Base-by-base conservation (phyloP, 92 coral and sea anemone genomes). In the Zoanthus sociatus region DNA sequence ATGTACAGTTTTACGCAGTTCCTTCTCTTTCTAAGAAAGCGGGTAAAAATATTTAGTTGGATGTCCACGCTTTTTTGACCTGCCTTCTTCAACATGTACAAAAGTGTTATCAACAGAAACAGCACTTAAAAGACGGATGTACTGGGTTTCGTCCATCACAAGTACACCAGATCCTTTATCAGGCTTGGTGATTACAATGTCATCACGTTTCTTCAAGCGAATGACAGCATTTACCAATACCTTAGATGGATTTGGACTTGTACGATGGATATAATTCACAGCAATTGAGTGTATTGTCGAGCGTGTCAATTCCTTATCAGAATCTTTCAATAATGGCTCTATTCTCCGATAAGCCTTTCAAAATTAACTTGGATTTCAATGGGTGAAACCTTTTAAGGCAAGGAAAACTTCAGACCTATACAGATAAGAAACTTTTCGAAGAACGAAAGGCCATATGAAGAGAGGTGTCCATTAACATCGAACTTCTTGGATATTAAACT, bases 221-320 rank as follows among this genome's bases (percentile, higher is more conserved):
- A 56, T 76, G 26, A 75, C 46, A 31, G 89, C 77, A 58, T 77
- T 79, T 47, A 77, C 70, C 66, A 87, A 84, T 9, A 84, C 67
- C 33, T 77, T 87, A 37, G 84, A 78, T 87, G 89, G 89, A 75
- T 86, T 68, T 4, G 89, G 89, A 84, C 84, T 77, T 66, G 63
- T 77, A n/a, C 53, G 76, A 61, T 87, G 50, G 78, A 87, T 87
- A 74, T 87, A 87, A 68, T 87, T 87, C 89, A 87, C 55, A 18
- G 84, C 84, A 42, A 87, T 77, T 45, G 84, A 74, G 48, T 83
- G 83, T 75, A 75, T 74, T 9, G 83, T 85, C 7, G 88, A 77
- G 9, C 71, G 17, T 33, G 88, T 45, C 50, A 85, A 55, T 73
- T 85, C 83, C 54, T 85, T 85, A 21, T 76, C 53, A 69, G 44